These are phyloP conservation scores for Akabosia matsudoensis DNA, from an alignment of 1,140 invertebrate genomes.

Conservation along the genomic window DNA sequence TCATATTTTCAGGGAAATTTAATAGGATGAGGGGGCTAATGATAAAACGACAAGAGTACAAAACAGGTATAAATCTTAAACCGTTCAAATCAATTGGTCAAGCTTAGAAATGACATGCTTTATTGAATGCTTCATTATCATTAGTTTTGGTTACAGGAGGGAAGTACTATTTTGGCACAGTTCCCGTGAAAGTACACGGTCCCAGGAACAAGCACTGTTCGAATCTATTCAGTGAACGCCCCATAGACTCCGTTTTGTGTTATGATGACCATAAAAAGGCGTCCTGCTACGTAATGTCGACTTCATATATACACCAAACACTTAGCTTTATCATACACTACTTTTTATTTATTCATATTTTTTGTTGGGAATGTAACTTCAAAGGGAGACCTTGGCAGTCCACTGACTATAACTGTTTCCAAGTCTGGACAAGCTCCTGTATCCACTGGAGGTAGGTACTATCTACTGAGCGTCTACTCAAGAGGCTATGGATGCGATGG, in stretches of 20 bases:
- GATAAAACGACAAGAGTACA: not conserved
- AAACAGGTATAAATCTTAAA: not conserved
- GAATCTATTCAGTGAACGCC: constrained; percentile 1
- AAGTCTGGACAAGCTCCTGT: not conserved
- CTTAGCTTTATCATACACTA: too few relatives aligned
- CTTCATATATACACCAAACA: not conserved
- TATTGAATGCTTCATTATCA: too few relatives aligned
- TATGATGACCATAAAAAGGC: not conserved
- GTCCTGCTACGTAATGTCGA: constrained; percentile 1
- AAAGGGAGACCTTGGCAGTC: not conserved
- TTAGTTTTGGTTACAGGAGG: not conserved
- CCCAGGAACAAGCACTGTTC: not conserved
- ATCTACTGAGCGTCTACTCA: constrained; percentile 10
- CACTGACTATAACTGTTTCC: not conserved
- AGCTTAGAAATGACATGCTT: too few relatives aligned
- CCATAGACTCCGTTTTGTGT: not conserved
- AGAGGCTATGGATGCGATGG: constrained; percentile 29
- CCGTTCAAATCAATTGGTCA: too few relatives aligned
- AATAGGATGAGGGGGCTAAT: not conserved
- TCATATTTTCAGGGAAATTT: not conserved
- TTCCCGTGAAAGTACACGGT: not conserved
- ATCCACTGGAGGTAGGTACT: not conserved
- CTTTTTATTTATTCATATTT: not conserved
- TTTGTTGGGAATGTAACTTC: too few relatives aligned
- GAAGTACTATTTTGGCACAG: not conserved